A percentile compares a stretch with the other conserved stretches of the same genome.
Evolutionary conservation across 2,888 invertebrate species (phyloP).

Genomic region (Mystacides longicornis): DNA sequence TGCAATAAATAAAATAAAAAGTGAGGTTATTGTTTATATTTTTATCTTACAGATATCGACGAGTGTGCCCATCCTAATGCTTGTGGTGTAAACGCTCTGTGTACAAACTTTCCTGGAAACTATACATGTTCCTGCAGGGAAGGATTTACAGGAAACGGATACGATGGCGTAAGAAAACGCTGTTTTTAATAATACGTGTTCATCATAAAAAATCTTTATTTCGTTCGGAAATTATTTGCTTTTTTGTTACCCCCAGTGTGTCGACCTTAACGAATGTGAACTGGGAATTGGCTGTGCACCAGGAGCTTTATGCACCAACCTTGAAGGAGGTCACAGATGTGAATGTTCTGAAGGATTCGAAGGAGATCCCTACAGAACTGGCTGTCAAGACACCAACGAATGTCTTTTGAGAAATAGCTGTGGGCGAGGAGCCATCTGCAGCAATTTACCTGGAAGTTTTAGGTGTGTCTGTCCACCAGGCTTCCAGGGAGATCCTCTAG

Average conservation of each 20-base stretch:
- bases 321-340: slow-evolving; percentile 74
- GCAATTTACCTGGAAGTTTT: slow-evolving; percentile 71
- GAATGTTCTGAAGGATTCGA: slow-evolving; percentile 76
- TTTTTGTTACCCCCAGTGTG: slow-evolving; percentile 48
- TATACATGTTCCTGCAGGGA: slow-evolving; percentile 78
- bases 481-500: slow-evolving; percentile 70
- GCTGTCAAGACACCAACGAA: slow-evolving; percentile 69
- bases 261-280: slow-evolving; percentile 78
- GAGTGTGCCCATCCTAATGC: slow-evolving; percentile 77
- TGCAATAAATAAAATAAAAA: too few relatives aligned
- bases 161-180: slow-evolving; percentile 48
- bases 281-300: slow-evolving; percentile 65
- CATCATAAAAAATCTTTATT: too few relatives aligned
- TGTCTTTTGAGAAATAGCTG: slow-evolving; percentile 65
- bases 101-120: slow-evolving; percentile 79
- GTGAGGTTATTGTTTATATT: not conserved
- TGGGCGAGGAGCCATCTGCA: slow-evolving; percentile 72
- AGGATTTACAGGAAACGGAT: slow-evolving; percentile 80
- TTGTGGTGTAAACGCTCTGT: slow-evolving; percentile 75
- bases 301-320: slow-evolving; percentile 72
- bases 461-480: slow-evolving; percentile 79
- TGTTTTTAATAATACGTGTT: too few relatives aligned
- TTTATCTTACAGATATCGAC: slow-evolving; percentile 62
- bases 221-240: not conserved
- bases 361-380: slow-evolving; percentile 67